These are phyloP conservation scores for Peromyscus maniculatus DNA, from an alignment of 2,113 vertebrate species.

Conservation along the genomic window DNA sequence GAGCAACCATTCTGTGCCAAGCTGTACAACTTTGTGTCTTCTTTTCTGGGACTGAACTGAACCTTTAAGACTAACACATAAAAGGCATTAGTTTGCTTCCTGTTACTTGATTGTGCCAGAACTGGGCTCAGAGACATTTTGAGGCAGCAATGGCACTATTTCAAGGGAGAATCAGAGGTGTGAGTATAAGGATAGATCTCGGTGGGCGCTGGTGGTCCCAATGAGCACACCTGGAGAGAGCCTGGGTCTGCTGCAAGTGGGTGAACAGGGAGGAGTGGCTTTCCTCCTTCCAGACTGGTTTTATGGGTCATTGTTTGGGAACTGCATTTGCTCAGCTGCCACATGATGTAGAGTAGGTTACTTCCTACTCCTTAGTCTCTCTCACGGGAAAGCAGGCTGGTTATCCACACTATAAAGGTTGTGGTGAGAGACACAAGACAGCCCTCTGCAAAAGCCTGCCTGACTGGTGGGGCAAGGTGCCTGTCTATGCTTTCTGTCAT, in stretches of 20 bases:
- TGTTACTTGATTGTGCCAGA: neutral
- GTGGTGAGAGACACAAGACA: neutral
- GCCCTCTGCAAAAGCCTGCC: neutral
- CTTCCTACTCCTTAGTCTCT: slow-evolving; percentile 1
- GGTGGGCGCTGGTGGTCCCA: neutral
- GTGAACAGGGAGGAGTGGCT: neutral
- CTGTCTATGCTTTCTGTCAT: neutral
- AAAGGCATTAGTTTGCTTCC: slow-evolving; percentile 12
- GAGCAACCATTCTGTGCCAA: neutral
- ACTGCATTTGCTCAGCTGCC: neutral
- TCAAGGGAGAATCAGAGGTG: neutral
- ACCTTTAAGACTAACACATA: neutral
- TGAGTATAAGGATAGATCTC: neutral
- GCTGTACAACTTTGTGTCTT: neutral
- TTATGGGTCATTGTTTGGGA: slow-evolving; percentile 1
- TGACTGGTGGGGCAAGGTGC: neutral
- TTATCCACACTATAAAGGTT: neutral
- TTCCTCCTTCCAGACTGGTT: neutral
- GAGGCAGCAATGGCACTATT: neutral
- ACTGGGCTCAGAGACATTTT: neutral
- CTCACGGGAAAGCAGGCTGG: neutral
- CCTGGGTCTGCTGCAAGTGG: neutral
- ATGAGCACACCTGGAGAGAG: neutral
- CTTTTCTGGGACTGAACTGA: neutral
- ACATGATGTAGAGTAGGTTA: neutral